Base-by-base conservation (phyloP, 2,797 vertebrate species). In the Tenualosa thibaudeaui region DNA sequence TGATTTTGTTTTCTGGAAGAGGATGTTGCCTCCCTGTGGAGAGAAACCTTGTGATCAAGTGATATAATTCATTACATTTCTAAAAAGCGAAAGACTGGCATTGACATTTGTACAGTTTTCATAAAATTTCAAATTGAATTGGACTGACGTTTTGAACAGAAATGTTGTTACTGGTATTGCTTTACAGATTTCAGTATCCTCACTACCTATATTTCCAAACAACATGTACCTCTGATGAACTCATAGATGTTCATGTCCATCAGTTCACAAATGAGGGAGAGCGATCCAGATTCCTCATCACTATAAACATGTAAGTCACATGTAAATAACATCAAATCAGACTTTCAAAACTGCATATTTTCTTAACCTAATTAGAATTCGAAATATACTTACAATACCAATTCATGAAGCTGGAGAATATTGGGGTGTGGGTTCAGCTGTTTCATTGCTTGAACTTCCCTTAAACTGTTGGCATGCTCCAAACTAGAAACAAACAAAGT, bases 161-260 rank as follows among this genome's bases (percentile, higher is more conserved):
- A 13, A 65, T 19, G 54, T 22, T 53, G 13, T 53, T 22, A 19
- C 65, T 37, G 7, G 65, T 37, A 40, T 13, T 62, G 0, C n/a
- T 24, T 62, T 26, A 2, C 58, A 65, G 12, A 24, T 62, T 62
- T 24, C 22, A 68, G 24, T 13, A 13, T 0, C 13, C 26, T 31
- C 24, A 31, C 24, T 24, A 9, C 3, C 5, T 24, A 24, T 56
- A 56, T 56, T 56, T 3, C 58, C 58, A n/a, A n/a, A 60, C n/a
- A 24, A 9, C 13, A 22, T 83, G 40, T 51, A 97, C 97, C 96
- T 97, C 92, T 96, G 88, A 98, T 97, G 83, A 96, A 93, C 90
- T 99, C 96, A 88, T 97, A 98, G 91, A 98, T 95, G 94, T 97
- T 99, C 97, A 97, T 96, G 89, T 97, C 95, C 97, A 97, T 97